phyloP scores from a whole-genome alignment of 2,113 vertebrate species.

The Promerops cafer region DNA sequence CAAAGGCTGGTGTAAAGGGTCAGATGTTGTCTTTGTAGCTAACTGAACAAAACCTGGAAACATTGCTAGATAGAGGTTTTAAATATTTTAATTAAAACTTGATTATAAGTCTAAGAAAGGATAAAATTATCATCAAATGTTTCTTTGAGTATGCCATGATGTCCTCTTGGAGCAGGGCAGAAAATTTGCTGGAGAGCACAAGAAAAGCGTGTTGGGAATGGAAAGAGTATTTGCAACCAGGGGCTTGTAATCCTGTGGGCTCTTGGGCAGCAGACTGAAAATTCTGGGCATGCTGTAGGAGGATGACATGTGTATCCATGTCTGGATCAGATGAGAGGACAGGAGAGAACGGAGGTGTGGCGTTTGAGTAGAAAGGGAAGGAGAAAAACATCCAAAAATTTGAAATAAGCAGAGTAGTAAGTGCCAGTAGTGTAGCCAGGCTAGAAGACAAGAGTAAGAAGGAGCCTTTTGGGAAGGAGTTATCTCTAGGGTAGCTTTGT shows the following conservation, averaged over 20 bases:
- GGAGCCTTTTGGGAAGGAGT: not conserved
- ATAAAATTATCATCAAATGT: not conserved
- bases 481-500: not conserved
- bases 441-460: not conserved
- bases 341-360: not conserved
- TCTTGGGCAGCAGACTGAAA: not conserved
- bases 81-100: not conserved
- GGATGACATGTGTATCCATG: accelerated
- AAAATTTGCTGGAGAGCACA: not conserved
- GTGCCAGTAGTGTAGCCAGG: not conserved
- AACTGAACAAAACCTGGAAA: not conserved
- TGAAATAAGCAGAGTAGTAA: not conserved
- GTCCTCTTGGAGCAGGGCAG: not conserved
- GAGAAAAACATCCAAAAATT: not conserved
- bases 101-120: not conserved
- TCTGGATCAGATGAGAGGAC: not conserved
- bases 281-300: not conserved
- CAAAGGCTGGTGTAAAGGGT: not conserved
- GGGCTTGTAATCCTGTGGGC: not conserved
- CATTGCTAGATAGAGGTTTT: not conserved
- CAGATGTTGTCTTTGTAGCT: not conserved
- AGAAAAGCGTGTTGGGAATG: not conserved
- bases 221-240: not conserved
- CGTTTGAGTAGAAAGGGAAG: not conserved
- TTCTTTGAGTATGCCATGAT: not conserved